phyloP scores from a whole-genome alignment of 1,140 invertebrate species.

The Notospermus geniculatus region DNA sequence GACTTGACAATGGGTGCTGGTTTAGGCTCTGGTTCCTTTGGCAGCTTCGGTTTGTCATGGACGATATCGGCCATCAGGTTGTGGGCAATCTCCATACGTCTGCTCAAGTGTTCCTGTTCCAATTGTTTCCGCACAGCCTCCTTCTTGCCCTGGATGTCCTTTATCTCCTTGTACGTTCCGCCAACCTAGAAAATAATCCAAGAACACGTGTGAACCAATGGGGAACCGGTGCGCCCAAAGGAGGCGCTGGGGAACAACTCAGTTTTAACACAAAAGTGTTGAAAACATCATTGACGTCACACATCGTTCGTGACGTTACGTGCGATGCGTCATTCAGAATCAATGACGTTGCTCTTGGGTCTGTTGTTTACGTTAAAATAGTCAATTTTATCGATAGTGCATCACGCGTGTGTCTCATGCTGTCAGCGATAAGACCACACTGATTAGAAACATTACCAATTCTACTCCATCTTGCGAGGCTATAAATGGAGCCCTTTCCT shows the following conservation, averaged over 20 bases:
- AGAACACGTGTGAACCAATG: no score
- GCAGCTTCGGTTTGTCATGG: conserved; percentile 36
- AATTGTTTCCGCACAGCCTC: conserved; percentile 25
- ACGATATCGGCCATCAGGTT: conserved; percentile 39
- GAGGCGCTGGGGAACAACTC: no score
- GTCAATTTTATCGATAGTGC: no score
- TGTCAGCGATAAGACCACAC: background rate
- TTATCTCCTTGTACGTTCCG: background rate
- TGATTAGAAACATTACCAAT: background rate
- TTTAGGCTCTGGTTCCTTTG: conserved; percentile 17
- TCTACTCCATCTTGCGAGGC: conserved; percentile 17
- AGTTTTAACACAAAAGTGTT: no score
- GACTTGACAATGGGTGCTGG: no score
- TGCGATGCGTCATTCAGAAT: no score
- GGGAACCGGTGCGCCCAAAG: no score
- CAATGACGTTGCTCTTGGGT: no score
- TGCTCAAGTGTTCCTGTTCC: conserved; percentile 28
- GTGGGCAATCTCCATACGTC: conserved; percentile 36
- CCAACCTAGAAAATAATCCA: conserved; percentile 1
- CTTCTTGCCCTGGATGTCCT: conserved; percentile 13
- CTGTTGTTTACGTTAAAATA: no score
- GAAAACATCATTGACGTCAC: no score
- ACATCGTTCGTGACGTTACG: no score
- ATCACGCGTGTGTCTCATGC: no score
- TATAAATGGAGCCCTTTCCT: conserved; percentile 39